Base-by-base conservation (phyloP, 2,888 invertebrate genomes). In the Terebella lapidaria region DNA sequence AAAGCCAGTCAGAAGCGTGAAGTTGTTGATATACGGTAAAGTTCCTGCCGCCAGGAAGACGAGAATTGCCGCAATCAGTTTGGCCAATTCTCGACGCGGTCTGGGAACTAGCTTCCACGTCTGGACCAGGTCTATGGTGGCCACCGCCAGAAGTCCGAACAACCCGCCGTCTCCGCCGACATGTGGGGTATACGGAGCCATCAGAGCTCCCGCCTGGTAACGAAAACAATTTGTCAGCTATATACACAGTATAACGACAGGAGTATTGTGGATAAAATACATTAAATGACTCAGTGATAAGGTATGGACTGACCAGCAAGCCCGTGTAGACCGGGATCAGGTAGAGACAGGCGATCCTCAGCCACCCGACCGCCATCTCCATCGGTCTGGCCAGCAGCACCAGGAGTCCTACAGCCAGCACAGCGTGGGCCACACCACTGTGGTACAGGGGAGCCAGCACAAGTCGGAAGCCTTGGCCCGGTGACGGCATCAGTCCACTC, bases 401-500 rank as follows among this genome's bases (percentile, higher is more conserved):
- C 57, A 74, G 68, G 1, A 66, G 58, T n/a, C 62, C 47, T 30
- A 66, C 30, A 27, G 73, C 63, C 20, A 72, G 42, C 30, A 70
- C 54, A 3, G 68, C 56, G 54, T 74, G 70, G 4, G 73, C 52
- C 22, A 74, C 57, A 25, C 75, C 75, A 58, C 70, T 67, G 49
- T 71, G 70, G 63, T 69, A 70, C 18, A 72, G 30, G 3, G 73
- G 59, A 3, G 71, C 67, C 4, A 73, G 54, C 5, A 68, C 64
- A 2, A 71, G 58, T 26, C 75, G 67, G 74, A 74, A 74, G 69
- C 70, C 72, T 60, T 74, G 75, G 20, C 35, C 35, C 35, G 35
- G 35, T 18, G 35, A 35, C 35, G 35, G 35, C 35, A 10, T 10
- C 10, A 15, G 18, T n/a, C n/a, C n/a, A n/a, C n/a, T n/a, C 10